Base-by-base conservation (phyloP, 1,140 invertebrate species). In the Coelopa frigida region DNA sequence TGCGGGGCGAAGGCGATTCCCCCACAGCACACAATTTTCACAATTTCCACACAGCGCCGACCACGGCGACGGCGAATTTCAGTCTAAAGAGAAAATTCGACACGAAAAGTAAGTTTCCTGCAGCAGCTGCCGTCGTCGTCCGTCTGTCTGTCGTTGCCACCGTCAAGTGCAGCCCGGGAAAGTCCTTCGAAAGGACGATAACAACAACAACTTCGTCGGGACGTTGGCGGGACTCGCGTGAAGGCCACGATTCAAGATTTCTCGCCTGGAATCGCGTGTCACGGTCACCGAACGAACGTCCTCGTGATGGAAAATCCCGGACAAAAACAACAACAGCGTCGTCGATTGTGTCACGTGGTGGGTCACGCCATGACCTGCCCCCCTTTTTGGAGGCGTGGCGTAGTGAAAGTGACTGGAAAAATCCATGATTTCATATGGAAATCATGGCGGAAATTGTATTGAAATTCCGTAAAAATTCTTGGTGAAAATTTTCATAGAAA, bases 71-170 rank as follows among this genome's bases (percentile, higher is more conserved):
- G n/a, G n/a, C n/a, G n/a, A n/a, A n/a, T n/a, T 49, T 49, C 21
- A 49, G 47, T 49, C 42, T 44, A 29, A 49, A 49, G 47, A 49
- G 47, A 49, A 49, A 44, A 20, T 44, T 44, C 47, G 47, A 49
- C 47, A 27, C 41, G 47, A 44, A 37, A 49, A 49, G 47, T 49
- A 43, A 38, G 36, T 44, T 38, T 32, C 20, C 18, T 33, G 14
- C 18, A n/a, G n/a, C n/a, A n/a, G n/a, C n/a, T n/a, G n/a, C n/a
- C n/a, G n/a, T n/a, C n/a, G n/a, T n/a, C n/a, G n/a, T n/a, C n/a
- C n/a, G n/a, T n/a, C n/a, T n/a, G n/a, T n/a, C n/a, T n/a, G n/a
- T n/a, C n/a, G n/a, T n/a, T n/a, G n/a, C n/a, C n/a, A n/a, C n/a
- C n/a, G n/a, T n/a, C n/a, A n/a, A n/a, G n/a, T n/a, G n/a, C n/a